These are phyloP conservation scores for Aldabrachelys gigantea DNA, from an alignment of 2,113 vertebrate species.

Conservation along the genomic window DNA sequence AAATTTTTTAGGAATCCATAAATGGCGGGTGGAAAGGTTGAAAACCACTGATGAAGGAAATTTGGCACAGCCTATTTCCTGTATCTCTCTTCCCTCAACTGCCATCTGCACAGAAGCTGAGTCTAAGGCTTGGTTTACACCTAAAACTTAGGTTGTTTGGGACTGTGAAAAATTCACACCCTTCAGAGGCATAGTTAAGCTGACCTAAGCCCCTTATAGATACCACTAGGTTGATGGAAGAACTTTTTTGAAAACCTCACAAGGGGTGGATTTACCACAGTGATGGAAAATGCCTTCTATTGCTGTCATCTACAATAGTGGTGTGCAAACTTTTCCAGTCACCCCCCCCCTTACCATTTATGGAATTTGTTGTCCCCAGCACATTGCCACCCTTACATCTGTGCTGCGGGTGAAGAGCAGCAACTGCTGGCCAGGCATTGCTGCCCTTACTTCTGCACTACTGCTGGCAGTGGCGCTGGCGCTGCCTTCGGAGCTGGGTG, in stretches of 20 bases:
- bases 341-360: too few species aligned
- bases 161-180: not conserved
- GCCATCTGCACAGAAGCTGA: not conserved
- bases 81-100: not conserved
- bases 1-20: too few species aligned
- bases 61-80: not conserved
- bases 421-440: too few species aligned
- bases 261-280: not conserved
- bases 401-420: too few species aligned
- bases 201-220: not conserved
- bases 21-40: too few species aligned
- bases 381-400: too few species aligned
- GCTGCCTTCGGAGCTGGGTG: too few species aligned
- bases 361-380: too few species aligned
- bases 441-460: too few species aligned
- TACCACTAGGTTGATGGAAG: not conserved
- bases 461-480: too few species aligned
- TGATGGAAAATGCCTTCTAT: not conserved
- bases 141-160: not conserved
- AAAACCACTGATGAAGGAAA: too few species aligned
- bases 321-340: too few species aligned
- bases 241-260: not conserved
- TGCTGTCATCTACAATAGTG: not conserved
- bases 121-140: not conserved
- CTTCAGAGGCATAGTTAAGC: not conserved